Percentiles rank a stretch among this genome's conserved stretches.
phyloP scores from a whole-genome alignment of 1,140 invertebrate genomes.

The Megalonaias nervosa region DNA sequence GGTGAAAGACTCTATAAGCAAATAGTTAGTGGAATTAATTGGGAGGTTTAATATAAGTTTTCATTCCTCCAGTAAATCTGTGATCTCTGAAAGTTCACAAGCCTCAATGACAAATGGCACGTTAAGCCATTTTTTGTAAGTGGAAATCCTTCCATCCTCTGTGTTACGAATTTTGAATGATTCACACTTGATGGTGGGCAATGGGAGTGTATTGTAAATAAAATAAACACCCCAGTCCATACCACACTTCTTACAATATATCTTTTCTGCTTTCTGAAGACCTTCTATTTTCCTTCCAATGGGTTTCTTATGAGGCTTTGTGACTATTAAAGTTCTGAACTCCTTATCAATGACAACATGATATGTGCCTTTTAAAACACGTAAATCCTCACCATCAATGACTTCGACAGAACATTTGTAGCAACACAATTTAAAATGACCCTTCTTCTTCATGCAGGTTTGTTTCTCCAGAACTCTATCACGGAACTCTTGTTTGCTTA shows the following conservation, averaged over 20 bases:
- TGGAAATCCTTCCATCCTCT: neutral
- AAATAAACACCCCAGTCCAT: conserved; percentile 31
- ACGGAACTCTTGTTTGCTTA: conserved; percentile 19
- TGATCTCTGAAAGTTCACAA: no score
- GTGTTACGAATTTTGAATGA: conserved; percentile 12
- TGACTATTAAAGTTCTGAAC: conserved; percentile 9
- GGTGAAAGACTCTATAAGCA: no score
- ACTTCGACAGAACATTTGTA: conserved; percentile 8
- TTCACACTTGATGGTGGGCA: conserved; percentile 15
- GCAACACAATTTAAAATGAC: conserved; percentile 18
- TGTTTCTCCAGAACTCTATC: conserved; percentile 2
- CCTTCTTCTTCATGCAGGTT: conserved; percentile 9
- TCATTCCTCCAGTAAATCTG: no score
- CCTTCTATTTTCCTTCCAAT: conserved; percentile 9
- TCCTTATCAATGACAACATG: conserved; percentile 21
- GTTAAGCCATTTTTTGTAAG: conserved; percentile 23
- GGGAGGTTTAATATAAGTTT: no score
- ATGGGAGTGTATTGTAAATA: conserved; percentile 3
- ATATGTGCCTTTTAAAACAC: conserved; percentile 3
- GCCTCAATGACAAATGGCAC: neutral
- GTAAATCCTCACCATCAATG: conserved; percentile 10
- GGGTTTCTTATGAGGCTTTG: conserved; percentile 22
- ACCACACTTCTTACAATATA: conserved; percentile 29
- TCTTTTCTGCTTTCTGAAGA: conserved; percentile 24
- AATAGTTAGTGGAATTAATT: no score